Evolutionary conservation across 2,113 vertebrate genomes (phyloP).

Genomic region (Hemiprocne comata): DNA sequence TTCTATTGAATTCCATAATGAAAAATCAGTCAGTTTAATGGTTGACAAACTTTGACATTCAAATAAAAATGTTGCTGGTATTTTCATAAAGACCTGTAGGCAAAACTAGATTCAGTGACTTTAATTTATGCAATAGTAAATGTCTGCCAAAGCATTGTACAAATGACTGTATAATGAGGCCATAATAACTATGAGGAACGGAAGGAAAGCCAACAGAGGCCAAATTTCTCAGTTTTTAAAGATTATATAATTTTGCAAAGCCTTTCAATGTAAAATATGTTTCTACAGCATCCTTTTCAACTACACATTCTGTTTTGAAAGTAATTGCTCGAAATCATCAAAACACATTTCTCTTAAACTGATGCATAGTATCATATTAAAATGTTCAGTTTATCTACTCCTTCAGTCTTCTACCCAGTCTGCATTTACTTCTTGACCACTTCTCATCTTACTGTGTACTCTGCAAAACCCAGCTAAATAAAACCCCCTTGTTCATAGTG

Average conservation of each 20-base stretch:
- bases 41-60: constrained; percentile 80
- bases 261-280: background rate
- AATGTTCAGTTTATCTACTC: background rate
- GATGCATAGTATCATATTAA: background rate
- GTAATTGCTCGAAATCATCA: constrained; percentile 17
- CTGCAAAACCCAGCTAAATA: background rate
- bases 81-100: constrained; percentile 78
- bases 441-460: background rate
- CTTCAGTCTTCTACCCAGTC: background rate
- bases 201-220: constrained; percentile 29
- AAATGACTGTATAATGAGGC: constrained; percentile 75
- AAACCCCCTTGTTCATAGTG: background rate
- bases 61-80: constrained; percentile 77
- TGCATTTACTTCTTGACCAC: background rate
- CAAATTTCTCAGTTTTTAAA: constrained; percentile 41
- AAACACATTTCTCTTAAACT: background rate
- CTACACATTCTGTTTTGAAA: constrained; percentile 19
- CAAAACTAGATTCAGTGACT: constrained; percentile 72
- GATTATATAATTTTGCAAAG: constrained; percentile 48
- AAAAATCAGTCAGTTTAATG: constrained; percentile 82
- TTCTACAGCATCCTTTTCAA: constrained; percentile 27
- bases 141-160: constrained; percentile 74
- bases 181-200: constrained; percentile 61
- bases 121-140: constrained; percentile 77
- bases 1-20: constrained; percentile 75